Base-by-base conservation (phyloP, 2,113 vertebrate species). In the Cercopithecus mona region DNA sequence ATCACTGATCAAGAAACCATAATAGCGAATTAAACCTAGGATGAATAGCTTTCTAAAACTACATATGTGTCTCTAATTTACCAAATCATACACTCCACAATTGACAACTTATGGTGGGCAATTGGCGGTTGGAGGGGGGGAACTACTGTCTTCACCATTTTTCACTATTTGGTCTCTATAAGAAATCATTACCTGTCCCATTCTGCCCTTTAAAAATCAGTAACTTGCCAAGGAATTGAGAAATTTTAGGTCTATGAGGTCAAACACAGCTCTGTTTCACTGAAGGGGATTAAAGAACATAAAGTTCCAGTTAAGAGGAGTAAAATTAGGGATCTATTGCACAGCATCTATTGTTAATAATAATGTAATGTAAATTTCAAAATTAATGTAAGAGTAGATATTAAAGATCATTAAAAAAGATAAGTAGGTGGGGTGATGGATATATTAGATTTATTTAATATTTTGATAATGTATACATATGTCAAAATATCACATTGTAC, bases 121-220 rank as follows among this genome's bases (percentile, higher is more conserved):
- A 6, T 2, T 23, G 6, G 48, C 12, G 48, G 3, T 50, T 6
- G 14, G 27, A 40, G 6, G 23, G 4, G 8, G 7, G 6, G 4
- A 52, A 66, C 9, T 14, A 9, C 45, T 38, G 6, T 81, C 18
- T 40, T 35, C 43, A 40, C 18, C 64, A 22, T 32, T 83, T 32
- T 50, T 35, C 43, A 40, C 18, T 64, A 16, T 43, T 83, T 20
- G 23, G 10, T 75, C 40, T 82, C 23, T 18, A 32, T 43, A 40
- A 27, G 14, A 27, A 40, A 83, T 43, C 13, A 35, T 73, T 73
- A 43, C 14, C 40, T 20, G 17, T 17, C 23, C 7, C 68, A 11
- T 59, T 50, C 52, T 0, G n/a, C 68, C 7, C 2, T 50, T 35
- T 1, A 23, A 84, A 84, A 43, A 35, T 61, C n/a, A 80, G 3